Base-by-base conservation (phyloP, 2,113 vertebrate genomes). In the Megaleporinus macrocephalus region DNA sequence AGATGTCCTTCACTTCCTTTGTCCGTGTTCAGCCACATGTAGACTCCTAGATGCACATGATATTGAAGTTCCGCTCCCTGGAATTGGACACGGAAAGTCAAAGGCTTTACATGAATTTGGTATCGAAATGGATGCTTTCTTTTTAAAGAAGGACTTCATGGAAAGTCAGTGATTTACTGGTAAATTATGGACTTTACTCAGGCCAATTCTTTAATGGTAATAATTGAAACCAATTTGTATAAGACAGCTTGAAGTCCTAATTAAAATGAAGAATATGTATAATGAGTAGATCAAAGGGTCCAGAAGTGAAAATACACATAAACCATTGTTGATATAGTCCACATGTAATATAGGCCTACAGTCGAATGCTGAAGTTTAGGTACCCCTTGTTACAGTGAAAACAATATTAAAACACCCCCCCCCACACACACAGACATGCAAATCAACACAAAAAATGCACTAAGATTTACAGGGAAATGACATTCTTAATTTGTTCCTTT, bases 1-100 rank as follows among this genome's bases (percentile, higher is more conserved):
- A 80, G 71, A 85, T 81, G 73, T 89, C 85, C 84, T 88, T 90
- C 80, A 73, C 51, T 83, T 82, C 70, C 80, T 84, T 73, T 81
- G 78, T 86, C 86, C 79, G n/a, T 59, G 63, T 84, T 87, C 84
- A 51, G 53, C 81, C 73, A 74, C 49, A 61, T 83, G 74, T 29
- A 66, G 36, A 44, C 63, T 84, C 70, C 66, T 71, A 79, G 83
- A 84, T 81, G 65, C 81, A 72, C 76, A 49, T 33, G 66, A 83
- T 20, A 82, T 65, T 33, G 57, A 81, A 84, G 70, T 78, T 77
- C 49, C 26, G 77, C 70, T 59, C 66, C 81, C 24, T n/a, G 24
- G 76, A 55, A 24, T 24, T 5, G 27, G 44, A 9, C 14, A 68
- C 14, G 27, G 9, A 78, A 66, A 53, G 44, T 33, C 49, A 27